Conservation (phyloP, 2,888 invertebrate species). For the Drosophila phalerata region DNA sequence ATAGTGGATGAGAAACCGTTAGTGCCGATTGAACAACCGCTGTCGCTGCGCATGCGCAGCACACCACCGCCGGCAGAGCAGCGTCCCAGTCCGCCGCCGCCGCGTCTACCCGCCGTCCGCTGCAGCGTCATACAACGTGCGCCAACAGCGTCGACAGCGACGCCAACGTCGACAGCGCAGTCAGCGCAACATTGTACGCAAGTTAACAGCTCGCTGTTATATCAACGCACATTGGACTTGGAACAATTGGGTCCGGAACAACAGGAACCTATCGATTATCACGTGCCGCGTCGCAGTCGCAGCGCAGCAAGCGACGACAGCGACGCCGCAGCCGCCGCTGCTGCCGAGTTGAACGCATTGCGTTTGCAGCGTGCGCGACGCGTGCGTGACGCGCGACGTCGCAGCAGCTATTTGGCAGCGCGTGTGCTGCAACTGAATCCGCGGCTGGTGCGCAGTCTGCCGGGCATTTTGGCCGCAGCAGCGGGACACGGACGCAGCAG, state of each 20-base stretch:
- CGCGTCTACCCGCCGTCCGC: conserved; percentile 89
- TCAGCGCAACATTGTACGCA: not conserved
- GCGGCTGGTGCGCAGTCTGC: conserved; percentile 86
- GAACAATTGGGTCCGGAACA: conserved; percentile 89
- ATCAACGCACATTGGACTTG: conserved; percentile 77
- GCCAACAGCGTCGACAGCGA: conserved; percentile 85
- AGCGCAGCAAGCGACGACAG: conserved; percentile 85
- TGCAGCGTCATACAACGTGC: conserved; percentile 94
- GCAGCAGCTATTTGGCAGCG: conserved; percentile 88
- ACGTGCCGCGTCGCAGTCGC: conserved; percentile 93
- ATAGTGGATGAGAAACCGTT: conserved; percentile 89
- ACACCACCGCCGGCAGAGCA: conserved; percentile 86
- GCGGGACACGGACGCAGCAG: conserved; percentile 92
- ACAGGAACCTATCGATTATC: conserved; percentile 95
- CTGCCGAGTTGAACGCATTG: conserved; percentile 75
- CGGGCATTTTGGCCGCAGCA: conserved; percentile 90
- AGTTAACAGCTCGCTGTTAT: conserved; percentile 8
- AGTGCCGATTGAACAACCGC: conserved; percentile 88
- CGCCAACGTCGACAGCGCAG: conserved; percentile 11
- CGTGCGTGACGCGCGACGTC: conserved; percentile 89
- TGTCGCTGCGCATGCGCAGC: conserved; percentile 87
- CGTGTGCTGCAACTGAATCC: conserved; percentile 83
- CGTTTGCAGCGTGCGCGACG: conserved; percentile 87
- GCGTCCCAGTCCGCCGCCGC: conserved; percentile 87
- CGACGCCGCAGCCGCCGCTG: too few relatives aligned